Base-by-base conservation (phyloP, 2,888 invertebrate species). In the Augiades crinisus region DNA sequence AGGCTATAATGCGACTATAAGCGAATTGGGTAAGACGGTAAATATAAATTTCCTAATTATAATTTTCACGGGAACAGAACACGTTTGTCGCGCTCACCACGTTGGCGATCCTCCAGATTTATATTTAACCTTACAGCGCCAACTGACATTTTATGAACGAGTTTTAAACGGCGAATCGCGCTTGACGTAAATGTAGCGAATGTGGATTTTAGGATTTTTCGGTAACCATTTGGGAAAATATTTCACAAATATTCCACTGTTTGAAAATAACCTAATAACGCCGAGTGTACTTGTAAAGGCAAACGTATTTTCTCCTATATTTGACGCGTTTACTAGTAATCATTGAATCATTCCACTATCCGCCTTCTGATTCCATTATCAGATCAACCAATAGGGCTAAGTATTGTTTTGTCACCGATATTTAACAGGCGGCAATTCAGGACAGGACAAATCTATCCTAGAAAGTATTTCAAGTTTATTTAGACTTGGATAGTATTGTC, bases 21-120 rank as follows among this genome's bases (percentile, higher is more conserved):
- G 62, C 64, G 64, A 69, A 70, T 70, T 64, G 64, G 65, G 70
- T 70, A 70, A 70, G 64, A 63, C 37, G 45, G 72, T 70, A 74
- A 71, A 81, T 78, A 76, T 81, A 81, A 71, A 76, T 80, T 78
- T 76, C 78, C 81, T 84, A 84, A 86, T 84, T 81, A 81, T 86
- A 83, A 81, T 82, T 77, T 84, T 78, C 76, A 79, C 75, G 78
- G 75, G 78, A 82, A 80, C 75, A 65, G 64, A 38, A 60, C 66
- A 67, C 71, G 72, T 68, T 57, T 62, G 67, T 78, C 78, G 70
- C 75, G 68, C 70, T 64, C 64, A 70, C 64, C 64, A 64, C 60
- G 57, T 76, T 84, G 83, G 83, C 83, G 61, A 54, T 60, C 56
- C 68, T 81, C 83, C 83, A 84, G 71, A 57, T 66, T 79, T 83